Percentiles rank a stretch among this genome's conserved stretches.
Evolutionary conservation across 2,113 vertebrate genomes (phyloP).

Genomic region (Eurystomus gularis): DNA sequence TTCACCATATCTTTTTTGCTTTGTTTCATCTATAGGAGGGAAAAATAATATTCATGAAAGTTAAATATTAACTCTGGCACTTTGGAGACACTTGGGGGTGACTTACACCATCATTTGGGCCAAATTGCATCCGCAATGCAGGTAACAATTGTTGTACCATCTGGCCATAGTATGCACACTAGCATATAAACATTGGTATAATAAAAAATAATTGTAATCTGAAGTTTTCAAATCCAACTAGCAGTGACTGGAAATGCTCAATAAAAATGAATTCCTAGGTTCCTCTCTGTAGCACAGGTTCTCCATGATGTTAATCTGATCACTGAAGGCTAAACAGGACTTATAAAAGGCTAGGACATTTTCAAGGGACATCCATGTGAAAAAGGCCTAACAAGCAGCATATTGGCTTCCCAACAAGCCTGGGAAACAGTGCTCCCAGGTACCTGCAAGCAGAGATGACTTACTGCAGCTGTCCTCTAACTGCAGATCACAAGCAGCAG

Average conservation of each 20-base stretch:
- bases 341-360: neutral
- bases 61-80: constrained; percentile 1
- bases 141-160: constrained; percentile 47
- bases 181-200: constrained; percentile 31
- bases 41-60: neutral
- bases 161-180: neutral
- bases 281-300: neutral
- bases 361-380: neutral
- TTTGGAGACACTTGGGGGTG: neutral
- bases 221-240: constrained; percentile 4
- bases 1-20: neutral
- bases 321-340: neutral
- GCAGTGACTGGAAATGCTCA: neutral
- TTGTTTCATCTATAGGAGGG: neutral
- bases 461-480: neutral
- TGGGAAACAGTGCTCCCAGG: neutral
- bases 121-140: constrained; percentile 56
- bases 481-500: neutral
- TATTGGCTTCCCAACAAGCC: neutral
- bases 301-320: neutral
- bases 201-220: constrained; percentile 19
- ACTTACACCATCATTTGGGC: constrained; percentile 42
- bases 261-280: neutral
- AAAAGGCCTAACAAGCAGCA: neutral
- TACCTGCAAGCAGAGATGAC: neutral